Evolutionary conservation across 2,797 vertebrate species (phyloP).

Genomic region (Sciurus vulgaris): DNA sequence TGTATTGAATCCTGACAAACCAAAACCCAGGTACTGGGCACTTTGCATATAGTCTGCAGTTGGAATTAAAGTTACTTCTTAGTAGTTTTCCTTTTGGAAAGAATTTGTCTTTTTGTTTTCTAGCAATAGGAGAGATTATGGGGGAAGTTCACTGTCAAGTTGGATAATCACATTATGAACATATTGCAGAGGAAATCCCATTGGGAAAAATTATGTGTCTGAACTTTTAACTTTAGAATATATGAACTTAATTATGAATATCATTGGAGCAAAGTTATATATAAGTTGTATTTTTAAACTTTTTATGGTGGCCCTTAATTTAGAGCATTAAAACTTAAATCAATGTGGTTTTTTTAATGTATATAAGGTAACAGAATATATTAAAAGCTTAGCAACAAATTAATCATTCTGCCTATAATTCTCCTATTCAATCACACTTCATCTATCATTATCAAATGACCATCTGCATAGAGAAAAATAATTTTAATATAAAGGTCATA

Average conservation of each 20-base stretch:
- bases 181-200: not conserved
- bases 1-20: constrained; percentile 8
- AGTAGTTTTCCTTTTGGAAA: constrained; percentile 2
- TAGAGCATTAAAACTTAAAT: not conserved
- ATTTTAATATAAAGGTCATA: not conserved
- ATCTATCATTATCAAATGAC: constrained; percentile 3
- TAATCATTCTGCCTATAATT: not conserved
- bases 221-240: not conserved
- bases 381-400: not conserved
- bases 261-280: not conserved
- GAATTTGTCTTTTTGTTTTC: not conserved
- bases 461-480: constrained; percentile 30
- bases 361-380: not conserved
- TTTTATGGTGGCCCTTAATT: constrained; percentile 29
- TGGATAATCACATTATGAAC: not conserved
- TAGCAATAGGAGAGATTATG: not conserved
- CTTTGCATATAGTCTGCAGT: not conserved
- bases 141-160: not conserved
- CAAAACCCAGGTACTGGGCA: not conserved
- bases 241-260: not conserved
- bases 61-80: not conserved
- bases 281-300: constrained; percentile 1
- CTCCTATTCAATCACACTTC: not conserved
- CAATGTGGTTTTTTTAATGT: not conserved
- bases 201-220: not conserved